phyloP scores from a whole-genome alignment of 1,140 invertebrate species.

The Ostrea denselamellosa region DNA sequence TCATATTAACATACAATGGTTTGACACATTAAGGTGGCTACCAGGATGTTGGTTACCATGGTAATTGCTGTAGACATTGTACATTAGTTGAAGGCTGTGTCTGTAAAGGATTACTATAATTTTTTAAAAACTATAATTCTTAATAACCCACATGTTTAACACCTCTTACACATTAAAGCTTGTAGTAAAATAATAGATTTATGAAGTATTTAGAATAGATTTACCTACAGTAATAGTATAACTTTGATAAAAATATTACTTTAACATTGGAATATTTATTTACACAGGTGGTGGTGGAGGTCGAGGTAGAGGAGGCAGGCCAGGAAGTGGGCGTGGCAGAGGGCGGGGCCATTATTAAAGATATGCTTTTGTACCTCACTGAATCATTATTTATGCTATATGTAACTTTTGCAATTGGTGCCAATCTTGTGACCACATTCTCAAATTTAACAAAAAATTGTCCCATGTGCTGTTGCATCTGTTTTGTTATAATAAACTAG shows the following conservation, averaged over 20 bases:
- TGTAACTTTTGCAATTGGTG: not conserved
- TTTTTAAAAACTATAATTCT: no score
- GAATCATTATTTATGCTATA: not conserved
- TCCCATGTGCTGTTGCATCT: not conserved
- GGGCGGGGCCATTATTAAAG: slow-evolving; percentile 37
- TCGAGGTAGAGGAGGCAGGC: slow-evolving; percentile 45
- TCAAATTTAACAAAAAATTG: not conserved
- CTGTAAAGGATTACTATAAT: no score
- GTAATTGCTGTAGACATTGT: no score
- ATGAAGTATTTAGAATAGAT: no score
- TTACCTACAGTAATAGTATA: no score
- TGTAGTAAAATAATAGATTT: no score
- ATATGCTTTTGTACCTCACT: not conserved
- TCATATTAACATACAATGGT: no score
- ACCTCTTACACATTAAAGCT: no score
- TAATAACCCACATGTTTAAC: no score
- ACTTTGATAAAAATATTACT: not conserved
- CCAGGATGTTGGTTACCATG: no score
- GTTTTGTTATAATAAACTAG: slow-evolving; percentile 3
- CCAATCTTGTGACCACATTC: not conserved
- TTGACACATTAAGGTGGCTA: no score
- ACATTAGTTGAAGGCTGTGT: no score
- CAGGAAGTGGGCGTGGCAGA: slow-evolving; percentile 54
- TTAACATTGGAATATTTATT: not conserved
- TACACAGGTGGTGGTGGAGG: slow-evolving; percentile 10